Percentiles rank a stretch among this genome's conserved stretches.
Evolutionary conservation across 92 coral and sea anemone species (phyloP).

Genomic region (Paramuricea clavata): DNA sequence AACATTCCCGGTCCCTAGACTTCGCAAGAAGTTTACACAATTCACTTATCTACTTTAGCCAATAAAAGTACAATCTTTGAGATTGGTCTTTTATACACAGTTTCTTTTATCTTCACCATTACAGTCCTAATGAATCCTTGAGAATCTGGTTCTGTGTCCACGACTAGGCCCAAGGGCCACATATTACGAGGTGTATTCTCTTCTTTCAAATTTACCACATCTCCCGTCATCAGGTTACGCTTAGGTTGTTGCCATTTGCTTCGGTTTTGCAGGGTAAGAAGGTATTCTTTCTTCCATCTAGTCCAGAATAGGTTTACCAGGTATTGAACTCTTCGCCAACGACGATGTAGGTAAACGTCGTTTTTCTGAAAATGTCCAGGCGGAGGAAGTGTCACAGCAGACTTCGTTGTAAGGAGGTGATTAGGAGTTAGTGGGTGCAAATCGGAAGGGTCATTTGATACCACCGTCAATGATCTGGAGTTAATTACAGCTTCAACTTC

Average conservation of each 20-base stretch:
- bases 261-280: constrained; percentile 50
- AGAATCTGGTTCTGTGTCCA: constrained; percentile 38
- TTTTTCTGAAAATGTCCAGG: constrained; percentile 62
- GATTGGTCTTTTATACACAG: constrained; percentile 34
- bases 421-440: constrained; percentile 64
- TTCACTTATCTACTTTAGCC: constrained; percentile 34
- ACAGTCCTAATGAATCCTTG: constrained; percentile 35
- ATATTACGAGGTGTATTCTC: constrained; percentile 33
- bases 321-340: constrained; percentile 64
- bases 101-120: constrained; percentile 25
- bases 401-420: constrained; percentile 60
- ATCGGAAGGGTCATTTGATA: constrained; percentile 60
- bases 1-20: constrained; percentile 43
- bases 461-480: constrained; percentile 48
- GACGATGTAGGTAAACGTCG: constrained; percentile 59
- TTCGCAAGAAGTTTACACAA: constrained; percentile 23
- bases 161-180: constrained; percentile 31
- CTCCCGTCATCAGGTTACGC: constrained; percentile 18
- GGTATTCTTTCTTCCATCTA: constrained; percentile 57
- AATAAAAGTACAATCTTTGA: constrained; percentile 39
- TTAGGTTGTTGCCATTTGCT: constrained; percentile 34
- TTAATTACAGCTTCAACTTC: constrained; percentile 55
- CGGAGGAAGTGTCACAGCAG: constrained; percentile 65
- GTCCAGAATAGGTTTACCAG: constrained; percentile 52
- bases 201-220: constrained; percentile 32